Evolutionary conservation across 2,888 invertebrate species (phyloP), one percentile per base, ranked within the genome.

Genomic region (Philhelius pedissequus): DNA sequence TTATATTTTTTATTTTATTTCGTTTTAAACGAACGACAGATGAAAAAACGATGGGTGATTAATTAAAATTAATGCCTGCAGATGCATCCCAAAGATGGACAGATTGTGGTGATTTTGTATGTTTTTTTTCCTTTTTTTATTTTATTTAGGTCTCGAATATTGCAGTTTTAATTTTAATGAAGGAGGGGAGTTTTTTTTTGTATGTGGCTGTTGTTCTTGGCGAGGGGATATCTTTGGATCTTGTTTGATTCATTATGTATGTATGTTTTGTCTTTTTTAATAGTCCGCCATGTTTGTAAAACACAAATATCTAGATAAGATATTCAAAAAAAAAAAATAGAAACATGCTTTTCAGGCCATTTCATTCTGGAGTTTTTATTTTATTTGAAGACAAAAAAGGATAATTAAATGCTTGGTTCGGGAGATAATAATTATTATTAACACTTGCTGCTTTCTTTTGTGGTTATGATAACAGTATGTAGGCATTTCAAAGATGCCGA

Each of bases 11-110:
- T 77, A 73, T 43, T 60, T 66, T 62, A 43, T 62, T 56, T 74
- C 43, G 18, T 75, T 56, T 50, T 27, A 32, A 27, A 38, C 45
- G 52, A 79, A 66, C 56, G 69, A 78, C 83, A 83, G 74, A 83
- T 52, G 83, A 83, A 69, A 69, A 70, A 79, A 75, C 84, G 75
- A 84, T 80, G 84, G 84, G 84, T 84, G 80, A 84, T 84, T 84
- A 84, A 84, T 84, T 84, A 84, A 84, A 84, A 84, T 84, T 84
- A 84, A 84, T 80, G 84, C 80, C 84, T 84, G 84, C 84, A 84
- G 84, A 84, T 84, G 84, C 84, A 84, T 68, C 84, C 84, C 60
- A 76, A 76, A 80, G 84, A 84, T 84, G 84, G 68, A 76, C 75
- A 80, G 80, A 84, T 84, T 80, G 80, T 82, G 75, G 75, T 84